Conservation (phyloP, 2,888 invertebrate genomes). For the Geophilus truncorum region DNA sequence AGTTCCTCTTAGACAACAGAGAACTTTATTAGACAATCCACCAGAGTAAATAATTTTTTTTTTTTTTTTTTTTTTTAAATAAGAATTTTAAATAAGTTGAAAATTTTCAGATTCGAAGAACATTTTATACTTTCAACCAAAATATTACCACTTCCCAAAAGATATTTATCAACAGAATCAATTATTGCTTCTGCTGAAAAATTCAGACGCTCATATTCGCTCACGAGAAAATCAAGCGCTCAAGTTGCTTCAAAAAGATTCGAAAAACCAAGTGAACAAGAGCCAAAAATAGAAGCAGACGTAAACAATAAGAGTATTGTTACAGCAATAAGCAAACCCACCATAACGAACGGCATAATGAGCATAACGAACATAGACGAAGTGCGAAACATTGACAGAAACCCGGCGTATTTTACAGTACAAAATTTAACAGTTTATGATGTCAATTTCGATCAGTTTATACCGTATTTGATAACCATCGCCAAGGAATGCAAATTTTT, state of each 20-base stretch:
- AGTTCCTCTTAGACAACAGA: not conserved
- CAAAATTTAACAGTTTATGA: not conserved
- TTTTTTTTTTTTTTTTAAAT: not conserved
- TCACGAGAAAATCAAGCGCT: not conserved
- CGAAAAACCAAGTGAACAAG: not conserved
- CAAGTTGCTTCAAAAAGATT: not conserved
- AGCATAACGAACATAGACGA: not conserved
- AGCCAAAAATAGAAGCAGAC: not conserved
- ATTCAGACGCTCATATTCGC: not conserved
- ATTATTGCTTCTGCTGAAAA: not conserved
- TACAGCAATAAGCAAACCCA: not conserved
- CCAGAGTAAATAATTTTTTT: not conserved
- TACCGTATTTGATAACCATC: not conserved
- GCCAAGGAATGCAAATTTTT: not conserved
- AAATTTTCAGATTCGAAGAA: not conserved
- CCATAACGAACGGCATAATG: not conserved
- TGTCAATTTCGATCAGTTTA: not conserved
- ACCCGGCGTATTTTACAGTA: not conserved
- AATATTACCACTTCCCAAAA: not conserved
- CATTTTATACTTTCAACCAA: not conserved
- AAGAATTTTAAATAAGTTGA: not conserved
- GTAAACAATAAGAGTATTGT: too few species aligned
- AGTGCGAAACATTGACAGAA: not conserved
- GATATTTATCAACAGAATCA: not conserved
- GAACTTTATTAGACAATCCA: not conserved